These are phyloP conservation scores for Anagyrus pseudococci DNA, from an alignment of 2,888 invertebrate genomes.

Conservation along the genomic window DNA sequence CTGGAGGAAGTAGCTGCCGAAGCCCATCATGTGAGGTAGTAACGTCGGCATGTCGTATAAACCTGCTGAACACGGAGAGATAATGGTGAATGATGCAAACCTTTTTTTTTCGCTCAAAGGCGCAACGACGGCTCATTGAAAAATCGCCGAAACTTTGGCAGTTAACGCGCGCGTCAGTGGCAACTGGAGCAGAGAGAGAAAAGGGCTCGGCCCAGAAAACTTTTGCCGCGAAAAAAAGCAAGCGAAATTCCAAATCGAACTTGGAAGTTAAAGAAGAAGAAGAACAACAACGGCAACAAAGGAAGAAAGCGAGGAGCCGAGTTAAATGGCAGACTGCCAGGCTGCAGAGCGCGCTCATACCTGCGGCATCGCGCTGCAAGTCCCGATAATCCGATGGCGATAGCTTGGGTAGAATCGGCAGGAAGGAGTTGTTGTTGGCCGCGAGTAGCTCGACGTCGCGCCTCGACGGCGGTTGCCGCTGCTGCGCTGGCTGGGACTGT, in stretches of 20 bases:
- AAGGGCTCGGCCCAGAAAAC: neutral
- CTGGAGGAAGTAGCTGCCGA: constrained; percentile 55
- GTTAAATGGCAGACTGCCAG: too few relatives aligned
- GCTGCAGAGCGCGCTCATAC: too few relatives aligned
- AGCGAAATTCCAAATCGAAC: neutral
- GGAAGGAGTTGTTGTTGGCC: constrained; percentile 70
- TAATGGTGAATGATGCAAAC: too few relatives aligned
- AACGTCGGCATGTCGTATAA: constrained; percentile 58
- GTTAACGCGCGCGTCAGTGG: too few relatives aligned
- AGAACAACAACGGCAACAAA: too few relatives aligned
- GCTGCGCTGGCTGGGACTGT: constrained; percentile 4
- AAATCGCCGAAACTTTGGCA: too few relatives aligned
- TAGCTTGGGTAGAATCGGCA: constrained; percentile 76
- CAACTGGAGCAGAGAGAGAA: too few relatives aligned
- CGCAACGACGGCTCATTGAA: too few relatives aligned
- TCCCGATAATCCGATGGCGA: constrained; percentile 58
- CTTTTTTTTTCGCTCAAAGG: too few relatives aligned
- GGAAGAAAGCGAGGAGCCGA: too few relatives aligned
- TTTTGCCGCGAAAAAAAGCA: neutral
- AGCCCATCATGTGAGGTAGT: constrained; percentile 55
- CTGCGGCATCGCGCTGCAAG: constrained; percentile 55
- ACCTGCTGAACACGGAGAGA: too few relatives aligned
- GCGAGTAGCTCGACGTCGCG: constrained; percentile 61
- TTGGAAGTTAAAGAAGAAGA: too few relatives aligned
- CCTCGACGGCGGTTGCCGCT: constrained; percentile 41